Percentiles rank a stretch among this genome's conserved stretches.
These are phyloP conservation scores for Actinostola sp. DNA, from an alignment of 92 coral and sea anemone species.

Conservation along the genomic window DNA sequence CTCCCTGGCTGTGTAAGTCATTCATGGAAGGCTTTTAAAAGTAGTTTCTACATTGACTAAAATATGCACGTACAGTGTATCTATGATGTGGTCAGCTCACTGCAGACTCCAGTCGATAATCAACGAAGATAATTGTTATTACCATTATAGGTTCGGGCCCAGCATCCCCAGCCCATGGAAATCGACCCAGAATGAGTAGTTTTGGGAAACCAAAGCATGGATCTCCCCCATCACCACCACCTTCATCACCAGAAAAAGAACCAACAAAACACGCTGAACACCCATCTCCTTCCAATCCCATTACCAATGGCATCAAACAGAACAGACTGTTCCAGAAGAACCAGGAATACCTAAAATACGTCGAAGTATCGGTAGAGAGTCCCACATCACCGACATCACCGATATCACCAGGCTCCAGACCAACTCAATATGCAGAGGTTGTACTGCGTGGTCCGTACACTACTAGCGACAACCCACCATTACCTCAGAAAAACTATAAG, in stretches of 20 bases:
- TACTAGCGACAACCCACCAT: slow-evolving; percentile 7
- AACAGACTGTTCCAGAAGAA: slow-evolving; percentile 34
- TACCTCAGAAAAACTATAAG: slow-evolving; percentile 59
- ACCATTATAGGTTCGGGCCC: slow-evolving; percentile 10
- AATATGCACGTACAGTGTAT: too few relatives aligned
- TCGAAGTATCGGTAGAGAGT: slow-evolving; percentile 78
- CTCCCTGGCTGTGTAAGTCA: too few relatives aligned
- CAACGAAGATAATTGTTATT: too few relatives aligned
- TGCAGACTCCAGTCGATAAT: too few relatives aligned
- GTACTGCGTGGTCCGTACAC: slow-evolving; percentile 50
- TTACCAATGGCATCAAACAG: slow-evolving; percentile 55
- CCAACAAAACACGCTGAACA: slow-evolving; percentile 16
- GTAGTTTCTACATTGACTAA: too few relatives aligned
- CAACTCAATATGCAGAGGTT: slow-evolving; percentile 89
- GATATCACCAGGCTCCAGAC: slow-evolving; percentile 27
- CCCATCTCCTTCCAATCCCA: slow-evolving; percentile 16
- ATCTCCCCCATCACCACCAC: slow-evolving; percentile 20
- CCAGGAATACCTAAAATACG: slow-evolving; percentile 55
- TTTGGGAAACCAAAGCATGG: slow-evolving; percentile 67
- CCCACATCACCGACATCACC: slow-evolving; percentile 50
- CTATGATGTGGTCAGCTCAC: too few relatives aligned
- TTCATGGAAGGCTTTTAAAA: too few relatives aligned
- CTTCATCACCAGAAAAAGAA: slow-evolving; percentile 26
- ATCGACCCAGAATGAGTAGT: slow-evolving; percentile 85
- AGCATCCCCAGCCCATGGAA: slow-evolving; percentile 29